Conservation (phyloP, 2,888 invertebrate species). For the Dione juno region DNA sequence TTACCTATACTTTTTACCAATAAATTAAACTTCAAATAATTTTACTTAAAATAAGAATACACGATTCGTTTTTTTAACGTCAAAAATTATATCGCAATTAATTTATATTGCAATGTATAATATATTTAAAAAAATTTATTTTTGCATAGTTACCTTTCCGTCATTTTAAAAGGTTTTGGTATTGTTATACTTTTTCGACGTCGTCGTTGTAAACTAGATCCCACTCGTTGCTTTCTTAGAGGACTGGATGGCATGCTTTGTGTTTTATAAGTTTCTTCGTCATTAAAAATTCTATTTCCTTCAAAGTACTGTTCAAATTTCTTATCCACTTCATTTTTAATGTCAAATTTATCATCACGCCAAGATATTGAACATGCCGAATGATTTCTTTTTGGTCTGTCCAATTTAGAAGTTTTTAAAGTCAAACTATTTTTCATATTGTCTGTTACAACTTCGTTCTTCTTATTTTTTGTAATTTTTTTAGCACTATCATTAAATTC, state of each 20-base stretch:
- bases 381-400: constrained; percentile 69
- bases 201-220: constrained; percentile 53
- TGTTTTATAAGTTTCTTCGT: constrained; percentile 69
- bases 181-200: constrained; percentile 77
- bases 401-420: constrained; percentile 56
- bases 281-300: constrained; percentile 54
- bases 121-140: background rate
- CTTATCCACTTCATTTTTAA: constrained; percentile 66
- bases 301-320: constrained; percentile 74
- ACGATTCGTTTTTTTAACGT: no score
- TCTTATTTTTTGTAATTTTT: constrained; percentile 46
- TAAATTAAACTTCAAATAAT: no score
- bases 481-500: constrained; percentile 18
- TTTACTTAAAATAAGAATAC: no score
- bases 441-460: constrained; percentile 48
- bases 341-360: constrained; percentile 70
- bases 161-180: constrained; percentile 88
- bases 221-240: constrained; percentile 63
- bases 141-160: constrained; percentile 80
- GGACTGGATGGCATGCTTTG: constrained; percentile 85
- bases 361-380: constrained; percentile 79
- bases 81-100: no score
- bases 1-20: no score
- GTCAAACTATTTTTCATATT: constrained; percentile 52
- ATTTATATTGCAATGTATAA: no score